phyloP scores from a whole-genome alignment of 1,140 invertebrate species.

The Eurytemora carolleeae region DNA sequence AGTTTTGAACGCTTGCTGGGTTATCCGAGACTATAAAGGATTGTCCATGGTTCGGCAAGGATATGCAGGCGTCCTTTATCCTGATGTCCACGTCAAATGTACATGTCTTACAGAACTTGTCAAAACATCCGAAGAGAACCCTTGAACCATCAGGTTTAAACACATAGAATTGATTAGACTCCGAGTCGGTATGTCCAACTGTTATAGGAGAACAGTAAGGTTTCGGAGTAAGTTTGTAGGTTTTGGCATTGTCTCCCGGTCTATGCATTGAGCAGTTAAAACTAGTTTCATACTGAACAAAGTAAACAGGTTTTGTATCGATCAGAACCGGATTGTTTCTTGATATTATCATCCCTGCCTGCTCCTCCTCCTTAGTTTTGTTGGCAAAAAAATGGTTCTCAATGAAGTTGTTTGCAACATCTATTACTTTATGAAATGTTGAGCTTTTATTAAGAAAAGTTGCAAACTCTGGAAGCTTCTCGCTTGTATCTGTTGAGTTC shows the following conservation, averaged over 20 bases:
- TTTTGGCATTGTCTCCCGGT: background rate
- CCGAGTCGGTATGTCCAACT: background rate
- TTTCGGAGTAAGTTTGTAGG: background rate
- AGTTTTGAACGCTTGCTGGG: background rate
- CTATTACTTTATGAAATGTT: background rate
- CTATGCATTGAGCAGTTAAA: background rate
- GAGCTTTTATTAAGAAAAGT: background rate
- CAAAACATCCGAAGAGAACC: background rate
- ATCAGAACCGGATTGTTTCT: background rate
- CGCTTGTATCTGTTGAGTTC: background rate
- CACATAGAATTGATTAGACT: background rate
- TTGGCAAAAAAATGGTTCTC: background rate
- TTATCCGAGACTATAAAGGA: background rate
- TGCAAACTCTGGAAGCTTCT: background rate
- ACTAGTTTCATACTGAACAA: background rate
- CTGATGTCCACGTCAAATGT: background rate
- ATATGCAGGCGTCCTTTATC: background rate
- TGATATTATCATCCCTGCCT: background rate
- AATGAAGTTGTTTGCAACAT: background rate
- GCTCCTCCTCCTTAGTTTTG: background rate
- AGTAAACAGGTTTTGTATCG: background rate
- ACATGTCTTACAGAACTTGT: background rate
- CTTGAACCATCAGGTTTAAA: background rate
- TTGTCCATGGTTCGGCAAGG: background rate
- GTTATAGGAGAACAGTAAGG: background rate